Evolutionary conservation across 2,113 vertebrate species (phyloP).

Genomic region (Paraplagusia blochii): DNA sequence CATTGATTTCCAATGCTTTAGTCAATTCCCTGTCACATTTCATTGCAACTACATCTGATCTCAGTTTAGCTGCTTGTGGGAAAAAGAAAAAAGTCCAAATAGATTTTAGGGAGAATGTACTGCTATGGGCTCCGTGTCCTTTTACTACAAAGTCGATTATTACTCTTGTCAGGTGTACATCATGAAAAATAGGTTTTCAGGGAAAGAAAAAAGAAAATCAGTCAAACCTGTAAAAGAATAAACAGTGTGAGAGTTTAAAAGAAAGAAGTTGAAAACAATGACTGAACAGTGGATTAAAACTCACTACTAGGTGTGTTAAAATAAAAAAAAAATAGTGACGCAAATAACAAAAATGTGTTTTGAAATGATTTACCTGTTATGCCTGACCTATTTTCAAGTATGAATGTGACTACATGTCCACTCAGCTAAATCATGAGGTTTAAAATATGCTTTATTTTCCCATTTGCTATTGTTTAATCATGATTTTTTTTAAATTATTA

Average conservation of each 20-base stretch:
- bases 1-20: constrained; percentile 99
- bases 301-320: constrained; percentile 45
- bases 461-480: constrained; percentile 15
- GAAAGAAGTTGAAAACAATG: not conserved
- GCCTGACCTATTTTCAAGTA: too few relatives aligned
- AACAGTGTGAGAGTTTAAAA: constrained; percentile 2
- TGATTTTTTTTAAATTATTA: constrained; percentile 7
- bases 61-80: constrained; percentile 90
- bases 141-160: constrained; percentile 24
- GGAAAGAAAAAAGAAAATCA: constrained; percentile 16
- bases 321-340: too few relatives aligned
- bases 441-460: too few relatives aligned
- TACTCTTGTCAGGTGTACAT: constrained; percentile 20
- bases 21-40: constrained; percentile 99
- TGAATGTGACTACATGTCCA: too few relatives aligned
- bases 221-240: not conserved
- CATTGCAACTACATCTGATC: constrained; percentile 94
- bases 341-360: too few relatives aligned
- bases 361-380: too few relatives aligned
- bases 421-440: too few relatives aligned
- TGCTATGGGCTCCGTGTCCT: constrained; percentile 20
- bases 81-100: constrained; percentile 74
- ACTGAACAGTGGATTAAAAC: not conserved
- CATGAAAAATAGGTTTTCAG: constrained; percentile 21
- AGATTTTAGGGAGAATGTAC: constrained; percentile 52